Percentiles rank a stretch among this genome's conserved stretches.
phyloP scores from a whole-genome alignment of 2,888 invertebrate genomes.

The Euclidia mi region DNA sequence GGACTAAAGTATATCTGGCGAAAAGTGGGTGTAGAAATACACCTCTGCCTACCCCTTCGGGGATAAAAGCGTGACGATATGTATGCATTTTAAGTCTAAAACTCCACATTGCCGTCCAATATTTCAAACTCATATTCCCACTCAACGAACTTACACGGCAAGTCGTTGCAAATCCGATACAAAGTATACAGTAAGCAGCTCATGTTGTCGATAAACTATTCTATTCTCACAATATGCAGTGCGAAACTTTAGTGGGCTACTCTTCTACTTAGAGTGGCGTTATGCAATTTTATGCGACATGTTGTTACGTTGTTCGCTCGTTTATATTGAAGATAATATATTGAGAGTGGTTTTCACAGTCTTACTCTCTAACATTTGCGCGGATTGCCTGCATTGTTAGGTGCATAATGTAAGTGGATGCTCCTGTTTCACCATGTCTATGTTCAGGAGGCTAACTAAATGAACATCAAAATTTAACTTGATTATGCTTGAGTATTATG shows the following conservation, averaged over 20 bases:
- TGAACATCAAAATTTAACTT: too few species aligned
- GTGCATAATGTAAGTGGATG: too few species aligned
- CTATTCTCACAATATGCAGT: slow-evolving; percentile 42
- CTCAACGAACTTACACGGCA: background rate
- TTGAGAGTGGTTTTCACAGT: background rate
- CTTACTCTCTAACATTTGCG: too few species aligned
- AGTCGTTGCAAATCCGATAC: slow-evolving; percentile 31
- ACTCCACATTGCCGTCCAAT: background rate
- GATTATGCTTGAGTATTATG: too few species aligned
- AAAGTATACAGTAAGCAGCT: slow-evolving; percentile 50
- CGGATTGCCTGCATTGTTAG: too few species aligned
- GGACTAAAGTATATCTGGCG: too few species aligned
- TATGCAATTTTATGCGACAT: slow-evolving; percentile 40
- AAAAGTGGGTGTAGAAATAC: too few species aligned
- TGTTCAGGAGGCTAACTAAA: too few species aligned
- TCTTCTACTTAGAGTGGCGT: slow-evolving; percentile 40
- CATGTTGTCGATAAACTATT: slow-evolving; percentile 52
- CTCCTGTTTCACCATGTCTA: too few species aligned
- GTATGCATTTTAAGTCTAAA: too few species aligned
- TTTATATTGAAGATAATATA: slow-evolving; percentile 20
- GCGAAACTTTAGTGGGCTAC: slow-evolving; percentile 45
- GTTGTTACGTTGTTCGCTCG: slow-evolving; percentile 28
- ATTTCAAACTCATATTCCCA: slow-evolving; percentile 1
- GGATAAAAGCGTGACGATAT: too few species aligned
- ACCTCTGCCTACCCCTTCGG: too few species aligned